phyloP scores from a whole-genome alignment of 2,888 invertebrate genomes.

The Drosophila mimica region DNA sequence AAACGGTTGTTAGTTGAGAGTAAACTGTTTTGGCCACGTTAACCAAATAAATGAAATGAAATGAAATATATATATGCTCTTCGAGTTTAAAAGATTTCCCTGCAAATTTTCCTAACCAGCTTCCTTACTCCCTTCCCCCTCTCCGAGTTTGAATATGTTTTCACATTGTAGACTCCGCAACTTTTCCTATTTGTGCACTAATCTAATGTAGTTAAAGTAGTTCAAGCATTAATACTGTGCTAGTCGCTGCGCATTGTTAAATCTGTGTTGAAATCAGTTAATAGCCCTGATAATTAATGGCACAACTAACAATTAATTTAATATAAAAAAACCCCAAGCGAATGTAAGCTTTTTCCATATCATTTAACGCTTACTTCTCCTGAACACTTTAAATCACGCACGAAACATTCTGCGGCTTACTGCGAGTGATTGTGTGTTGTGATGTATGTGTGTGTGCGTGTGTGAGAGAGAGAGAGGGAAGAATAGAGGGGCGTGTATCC shows the following conservation, averaged over 20 bases:
- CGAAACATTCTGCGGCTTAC: slow-evolving; percentile 24
- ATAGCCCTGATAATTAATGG: slow-evolving; percentile 8
- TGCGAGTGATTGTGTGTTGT: not conserved
- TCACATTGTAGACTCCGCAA: not conserved
- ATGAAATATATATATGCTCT: not conserved
- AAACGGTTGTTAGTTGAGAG: not conserved
- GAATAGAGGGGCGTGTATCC: not conserved
- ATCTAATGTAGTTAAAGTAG: not conserved
- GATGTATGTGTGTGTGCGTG: not conserved
- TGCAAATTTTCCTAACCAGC: not conserved
- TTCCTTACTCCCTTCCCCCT: not conserved
- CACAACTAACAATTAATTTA: slow-evolving; percentile 16
- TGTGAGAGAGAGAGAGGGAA: not conserved
- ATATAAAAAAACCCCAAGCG: not conserved
- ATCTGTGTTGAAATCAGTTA: slow-evolving; percentile 2
- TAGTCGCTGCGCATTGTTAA: not conserved
- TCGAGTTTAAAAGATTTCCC: not conserved
- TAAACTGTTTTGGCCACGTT: not conserved
- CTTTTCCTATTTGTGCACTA: not conserved
- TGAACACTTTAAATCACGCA: slow-evolving; percentile 24
- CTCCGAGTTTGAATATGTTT: not conserved
- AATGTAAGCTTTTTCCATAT: slow-evolving; percentile 29
- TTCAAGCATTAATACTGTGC: not conserved
- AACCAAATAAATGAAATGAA: not conserved
- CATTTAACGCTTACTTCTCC: slow-evolving; percentile 25